phyloP scores from a whole-genome alignment of 1,140 invertebrate genomes.

The Stegodyphus mimosarum region DNA sequence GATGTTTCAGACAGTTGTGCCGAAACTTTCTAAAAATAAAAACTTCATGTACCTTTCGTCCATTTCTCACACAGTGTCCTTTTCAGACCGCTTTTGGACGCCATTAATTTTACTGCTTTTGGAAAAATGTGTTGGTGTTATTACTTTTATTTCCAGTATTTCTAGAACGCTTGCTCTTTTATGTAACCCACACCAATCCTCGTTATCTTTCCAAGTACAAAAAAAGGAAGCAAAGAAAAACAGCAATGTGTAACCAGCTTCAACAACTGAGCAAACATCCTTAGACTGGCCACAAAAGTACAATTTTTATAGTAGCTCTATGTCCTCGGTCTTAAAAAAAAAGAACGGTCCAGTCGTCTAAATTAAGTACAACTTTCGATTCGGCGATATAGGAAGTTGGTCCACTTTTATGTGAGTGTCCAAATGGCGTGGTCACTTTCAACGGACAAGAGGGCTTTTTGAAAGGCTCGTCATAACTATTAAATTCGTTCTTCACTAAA shows the following conservation, averaged over 20 bases:
- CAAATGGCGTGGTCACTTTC: conserved; percentile 43
- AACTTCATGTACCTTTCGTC: no score
- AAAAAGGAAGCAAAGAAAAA: neutral
- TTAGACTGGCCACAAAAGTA: neutral
- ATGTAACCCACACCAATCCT: conserved; percentile 11
- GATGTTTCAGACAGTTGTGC: no score
- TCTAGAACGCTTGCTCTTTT: conserved; percentile 13
- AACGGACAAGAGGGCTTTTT: conserved; percentile 29
- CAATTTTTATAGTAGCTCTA: conserved; percentile 32
- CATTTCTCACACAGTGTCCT: no score
- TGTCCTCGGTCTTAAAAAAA: conserved; percentile 1
- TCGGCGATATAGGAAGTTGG: conserved; percentile 12
- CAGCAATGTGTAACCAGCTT: neutral
- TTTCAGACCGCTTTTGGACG: no score
- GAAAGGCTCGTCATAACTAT: conserved; percentile 48
- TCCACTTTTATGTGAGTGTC: neutral
- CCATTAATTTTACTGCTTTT: no score
- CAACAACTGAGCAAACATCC: neutral
- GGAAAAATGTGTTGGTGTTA: no score
- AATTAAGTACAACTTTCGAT: conserved; percentile 39
- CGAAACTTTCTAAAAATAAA: no score
- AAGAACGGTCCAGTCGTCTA: conserved; percentile 30
- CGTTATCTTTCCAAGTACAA: neutral
- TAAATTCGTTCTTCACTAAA: conserved; percentile 59
- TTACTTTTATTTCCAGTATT: neutral